These are phyloP conservation scores for Malurus elegans DNA, from an alignment of 2,113 vertebrate species.

Conservation along the genomic window DNA sequence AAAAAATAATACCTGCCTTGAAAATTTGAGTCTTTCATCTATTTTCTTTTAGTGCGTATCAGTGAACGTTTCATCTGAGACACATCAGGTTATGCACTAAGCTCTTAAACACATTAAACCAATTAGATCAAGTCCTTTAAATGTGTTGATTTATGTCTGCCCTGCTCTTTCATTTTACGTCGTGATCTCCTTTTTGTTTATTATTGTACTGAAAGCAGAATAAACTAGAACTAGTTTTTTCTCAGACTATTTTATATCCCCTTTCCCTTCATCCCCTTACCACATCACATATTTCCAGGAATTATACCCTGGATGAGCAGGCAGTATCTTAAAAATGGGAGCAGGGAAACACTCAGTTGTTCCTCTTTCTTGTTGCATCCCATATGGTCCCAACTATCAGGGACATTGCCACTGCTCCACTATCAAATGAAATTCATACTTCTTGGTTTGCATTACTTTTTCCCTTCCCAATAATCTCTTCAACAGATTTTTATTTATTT, in stretches of 20 bases:
- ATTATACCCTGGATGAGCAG: background rate
- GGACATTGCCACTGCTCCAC: background rate
- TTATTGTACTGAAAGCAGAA: background rate
- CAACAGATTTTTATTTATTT: background rate
- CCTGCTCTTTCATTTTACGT: slow-evolving; percentile 1
- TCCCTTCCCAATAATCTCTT: background rate
- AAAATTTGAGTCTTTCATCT: slow-evolving; percentile 51
- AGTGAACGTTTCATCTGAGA: slow-evolving; percentile 23
- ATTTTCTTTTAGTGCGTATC: slow-evolving; percentile 1
- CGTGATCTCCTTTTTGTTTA: background rate
- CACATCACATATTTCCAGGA: background rate
- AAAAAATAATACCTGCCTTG: slow-evolving; percentile 26
- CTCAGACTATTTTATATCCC: background rate
- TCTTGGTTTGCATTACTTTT: background rate
- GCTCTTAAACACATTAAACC: slow-evolving; percentile 36
- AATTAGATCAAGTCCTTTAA: slow-evolving; percentile 1
- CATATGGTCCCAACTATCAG: background rate
- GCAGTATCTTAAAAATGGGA: background rate
- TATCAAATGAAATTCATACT: background rate
- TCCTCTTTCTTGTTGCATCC: background rate
- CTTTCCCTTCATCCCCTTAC: background rate
- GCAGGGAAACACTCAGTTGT: background rate
- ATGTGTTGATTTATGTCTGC: background rate
- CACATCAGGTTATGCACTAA: background rate
- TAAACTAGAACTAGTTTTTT: background rate